A percentile compares a stretch with the other conserved stretches of the same genome.
Conservation (phyloP, 2,888 invertebrate genomes). For the Eucera pruinosa region DNA sequence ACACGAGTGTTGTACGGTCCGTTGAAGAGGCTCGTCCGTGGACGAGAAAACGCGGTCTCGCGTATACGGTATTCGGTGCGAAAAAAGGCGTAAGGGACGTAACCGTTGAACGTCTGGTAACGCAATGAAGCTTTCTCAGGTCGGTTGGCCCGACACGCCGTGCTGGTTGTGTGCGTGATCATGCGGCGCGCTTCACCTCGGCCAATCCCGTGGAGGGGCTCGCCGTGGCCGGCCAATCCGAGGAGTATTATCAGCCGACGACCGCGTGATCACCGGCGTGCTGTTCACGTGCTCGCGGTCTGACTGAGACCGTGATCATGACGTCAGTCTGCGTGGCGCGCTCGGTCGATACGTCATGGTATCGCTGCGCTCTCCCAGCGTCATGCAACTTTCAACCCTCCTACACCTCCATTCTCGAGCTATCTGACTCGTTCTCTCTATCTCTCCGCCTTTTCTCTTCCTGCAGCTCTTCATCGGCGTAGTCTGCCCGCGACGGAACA, state of each 20-base stretch:
- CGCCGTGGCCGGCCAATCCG: slow-evolving; percentile 88
- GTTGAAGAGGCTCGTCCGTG: slow-evolving; percentile 43
- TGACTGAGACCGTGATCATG: slow-evolving; percentile 90
- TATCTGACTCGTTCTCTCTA: slow-evolving; percentile 29
- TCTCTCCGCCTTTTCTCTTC: slow-evolving; percentile 38
- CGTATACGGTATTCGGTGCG: slow-evolving; percentile 21
- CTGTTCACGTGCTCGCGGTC: slow-evolving; percentile 94
- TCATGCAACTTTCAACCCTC: slow-evolving; percentile 70
- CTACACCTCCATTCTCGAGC: slow-evolving; percentile 27
- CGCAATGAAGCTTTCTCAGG: slow-evolving; percentile 81
- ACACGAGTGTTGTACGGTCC: neutral
- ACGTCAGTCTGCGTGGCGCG: slow-evolving; percentile 85
- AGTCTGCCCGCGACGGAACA: slow-evolving; percentile 2
- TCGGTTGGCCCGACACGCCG: slow-evolving; percentile 77
- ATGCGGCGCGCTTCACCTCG: slow-evolving; percentile 78
- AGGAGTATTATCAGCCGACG: slow-evolving; percentile 88
- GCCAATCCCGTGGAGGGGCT: slow-evolving; percentile 90
- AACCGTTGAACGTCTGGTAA: slow-evolving; percentile 73
- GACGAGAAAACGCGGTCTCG: slow-evolving; percentile 18
- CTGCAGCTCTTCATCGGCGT: slow-evolving; percentile 18
- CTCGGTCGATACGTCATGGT: slow-evolving; percentile 87
- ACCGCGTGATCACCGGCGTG: slow-evolving; percentile 91
- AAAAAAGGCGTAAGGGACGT: slow-evolving; percentile 57
- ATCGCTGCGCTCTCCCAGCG: slow-evolving; percentile 85
- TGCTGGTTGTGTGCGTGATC: slow-evolving; percentile 85